These are phyloP conservation scores for Girardinichthys multiradiatus DNA, from an alignment of 2,113 vertebrate species.

Conservation along the genomic window DNA sequence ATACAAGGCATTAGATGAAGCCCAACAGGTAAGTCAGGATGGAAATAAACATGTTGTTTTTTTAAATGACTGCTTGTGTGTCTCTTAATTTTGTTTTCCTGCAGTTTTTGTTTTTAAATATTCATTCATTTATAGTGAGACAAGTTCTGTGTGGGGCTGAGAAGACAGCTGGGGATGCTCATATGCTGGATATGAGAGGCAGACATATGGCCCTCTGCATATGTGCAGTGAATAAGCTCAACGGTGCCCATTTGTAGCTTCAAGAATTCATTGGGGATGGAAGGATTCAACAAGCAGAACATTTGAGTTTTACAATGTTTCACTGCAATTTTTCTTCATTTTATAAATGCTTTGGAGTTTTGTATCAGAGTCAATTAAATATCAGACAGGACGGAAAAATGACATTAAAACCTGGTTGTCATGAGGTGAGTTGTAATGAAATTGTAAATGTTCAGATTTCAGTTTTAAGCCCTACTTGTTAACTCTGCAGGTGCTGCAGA, in stretches of 20 bases:
- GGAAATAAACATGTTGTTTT: constrained; percentile 69
- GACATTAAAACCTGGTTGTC: background rate
- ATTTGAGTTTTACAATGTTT: background rate
- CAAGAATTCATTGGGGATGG: background rate
- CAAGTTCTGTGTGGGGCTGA: background rate
- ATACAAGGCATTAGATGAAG: constrained; percentile 40
- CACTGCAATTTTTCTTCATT: background rate
- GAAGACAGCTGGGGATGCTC: constrained; percentile 11
- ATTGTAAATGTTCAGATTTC: background rate
- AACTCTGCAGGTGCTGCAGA: background rate
- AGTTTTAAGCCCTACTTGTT: background rate
- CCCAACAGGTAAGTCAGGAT: constrained; percentile 20
- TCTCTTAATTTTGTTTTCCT: constrained; percentile 1
- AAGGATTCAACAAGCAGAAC: background rate
- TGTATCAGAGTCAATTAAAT: background rate
- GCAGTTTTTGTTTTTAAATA: constrained; percentile 13
- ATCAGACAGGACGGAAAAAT: background rate
- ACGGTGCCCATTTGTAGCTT: constrained; percentile 14
- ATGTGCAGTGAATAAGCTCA: constrained; percentile 5
- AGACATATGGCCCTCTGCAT: constrained; percentile 9
- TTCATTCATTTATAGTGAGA: constrained; percentile 4
- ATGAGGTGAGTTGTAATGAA: background rate
- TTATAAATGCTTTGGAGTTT: background rate
- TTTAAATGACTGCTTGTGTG: constrained; percentile 32
- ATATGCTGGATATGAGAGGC: background rate